phyloP scores from a whole-genome alignment of 2,113 vertebrate species.

The Dicerorhinus sumatrensis region DNA sequence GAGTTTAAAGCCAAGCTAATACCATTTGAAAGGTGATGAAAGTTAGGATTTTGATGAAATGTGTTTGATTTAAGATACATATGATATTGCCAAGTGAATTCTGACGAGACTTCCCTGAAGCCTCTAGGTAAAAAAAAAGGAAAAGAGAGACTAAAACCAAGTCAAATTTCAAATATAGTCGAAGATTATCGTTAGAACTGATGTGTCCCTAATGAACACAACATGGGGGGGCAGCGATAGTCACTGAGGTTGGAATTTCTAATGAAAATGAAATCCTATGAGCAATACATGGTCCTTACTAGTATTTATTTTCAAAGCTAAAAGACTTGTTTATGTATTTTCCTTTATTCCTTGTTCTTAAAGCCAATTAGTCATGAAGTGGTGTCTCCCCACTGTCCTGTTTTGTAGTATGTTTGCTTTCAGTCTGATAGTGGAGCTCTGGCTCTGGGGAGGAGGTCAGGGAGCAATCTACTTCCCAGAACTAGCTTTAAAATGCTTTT shows the following conservation, averaged over 20 bases:
- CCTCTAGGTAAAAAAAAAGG: not conserved
- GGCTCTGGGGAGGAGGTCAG: constrained; percentile 62
- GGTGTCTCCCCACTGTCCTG: constrained; percentile 67
- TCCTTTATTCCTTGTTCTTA: constrained; percentile 55
- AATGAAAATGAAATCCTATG: constrained; percentile 52
- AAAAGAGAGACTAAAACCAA: not conserved
- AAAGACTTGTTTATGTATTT: constrained; percentile 64
- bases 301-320: constrained; percentile 70
- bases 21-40: constrained; percentile 50
- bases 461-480: constrained; percentile 71
- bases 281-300: constrained; percentile 35
- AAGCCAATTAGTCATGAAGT: constrained; percentile 73
- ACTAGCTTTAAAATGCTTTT: constrained; percentile 65
- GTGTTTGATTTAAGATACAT: constrained; percentile 51
- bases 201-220: not conserved
- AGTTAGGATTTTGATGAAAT: constrained; percentile 48
- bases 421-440: constrained; percentile 68
- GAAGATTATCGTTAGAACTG: not conserved
- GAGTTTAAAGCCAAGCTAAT: constrained; percentile 49
- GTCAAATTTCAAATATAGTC: not conserved
- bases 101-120: not conserved
- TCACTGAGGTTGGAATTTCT: constrained; percentile 45
- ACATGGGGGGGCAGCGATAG: not conserved
- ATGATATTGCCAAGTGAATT: constrained; percentile 43
- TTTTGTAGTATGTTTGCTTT: constrained; percentile 75